Conservation (phyloP, 2,888 invertebrate species). For the Drosophila borealis region DNA sequence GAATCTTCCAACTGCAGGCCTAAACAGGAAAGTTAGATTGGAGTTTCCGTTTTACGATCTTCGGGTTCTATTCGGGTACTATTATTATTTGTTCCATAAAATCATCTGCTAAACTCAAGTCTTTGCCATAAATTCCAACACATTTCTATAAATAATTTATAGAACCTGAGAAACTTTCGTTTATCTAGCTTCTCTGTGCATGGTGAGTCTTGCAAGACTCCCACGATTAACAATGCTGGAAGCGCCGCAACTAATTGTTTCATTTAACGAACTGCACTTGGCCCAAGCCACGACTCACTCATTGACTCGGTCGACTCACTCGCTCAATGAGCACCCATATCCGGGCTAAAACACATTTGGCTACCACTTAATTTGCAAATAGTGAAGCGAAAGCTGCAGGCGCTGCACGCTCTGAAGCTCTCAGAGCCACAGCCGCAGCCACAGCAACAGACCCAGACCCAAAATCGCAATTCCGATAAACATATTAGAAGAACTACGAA, state of each 20-base stretch:
- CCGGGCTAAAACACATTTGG: slow-evolving; percentile 52
- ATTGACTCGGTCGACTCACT: neutral
- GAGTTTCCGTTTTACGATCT: slow-evolving; percentile 12
- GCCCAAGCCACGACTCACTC: slow-evolving; percentile 39
- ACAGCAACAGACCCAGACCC: neutral
- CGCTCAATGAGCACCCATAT: slow-evolving; percentile 22
- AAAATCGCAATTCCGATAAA: slow-evolving; percentile 53
- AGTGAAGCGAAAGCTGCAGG: slow-evolving; percentile 53
- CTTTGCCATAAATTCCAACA: neutral
- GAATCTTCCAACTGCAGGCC: neutral
- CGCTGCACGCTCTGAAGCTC: slow-evolving; percentile 62
- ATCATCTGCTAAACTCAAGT: neutral
- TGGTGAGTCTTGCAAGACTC: slow-evolving; percentile 34
- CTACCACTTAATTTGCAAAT: slow-evolving; percentile 72
- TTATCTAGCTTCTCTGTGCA: slow-evolving; percentile 1
- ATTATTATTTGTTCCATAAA: neutral
- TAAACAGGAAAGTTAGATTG: slow-evolving; percentile 11
- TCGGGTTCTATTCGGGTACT: neutral
- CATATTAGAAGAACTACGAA: slow-evolving; percentile 65
- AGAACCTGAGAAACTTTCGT: neutral
- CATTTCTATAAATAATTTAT: neutral
- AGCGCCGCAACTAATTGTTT: slow-evolving; percentile 57
- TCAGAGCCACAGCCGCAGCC: neutral
- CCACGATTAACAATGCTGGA: slow-evolving; percentile 54
- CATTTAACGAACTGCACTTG: slow-evolving; percentile 44